Evolutionary conservation across 2,113 vertebrate species (phyloP), one percentile per base, ranked within the genome.

Genomic region (Neodontobutis hainanensis): DNA sequence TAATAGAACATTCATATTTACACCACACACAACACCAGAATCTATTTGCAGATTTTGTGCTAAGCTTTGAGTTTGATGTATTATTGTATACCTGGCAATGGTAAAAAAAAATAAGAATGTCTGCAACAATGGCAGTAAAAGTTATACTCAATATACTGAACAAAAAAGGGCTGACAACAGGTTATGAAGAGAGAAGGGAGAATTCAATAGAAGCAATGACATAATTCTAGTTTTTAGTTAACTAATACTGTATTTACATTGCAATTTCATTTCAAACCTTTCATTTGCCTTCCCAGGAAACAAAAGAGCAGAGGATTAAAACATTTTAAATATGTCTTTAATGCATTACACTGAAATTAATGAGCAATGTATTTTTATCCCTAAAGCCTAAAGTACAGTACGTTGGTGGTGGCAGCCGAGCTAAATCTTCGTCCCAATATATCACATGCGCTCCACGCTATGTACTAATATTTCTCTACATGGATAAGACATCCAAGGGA

Each of bases 391-490:
- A 42, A 58, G 56, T 19, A n/a, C 27, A 48, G 60, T 32, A 61
- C 45, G 69, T 58, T 55, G 45, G 11, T 45, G 63, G 61, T 48
- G 65, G 59, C 53, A 77, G 68, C 3, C 2, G 11, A 52, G 61
- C 19, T 75, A 68, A 82, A 84, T 80, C 59, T 59, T 55, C 35
- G 4, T 73, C 32, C 19, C 68, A 53, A 73, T 81, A 68, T 61
- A 84, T 85, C 69, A 87, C 81, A 80, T 57, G 27, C 72, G 53
- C 44, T 76, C 57, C 47, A 36, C 63, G 59, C 45, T 68, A 75
- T 75, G 68, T 70, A 42, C 71, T 78, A 11, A 88, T 85, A 85
- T 79, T 81, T 77, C 75, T 76, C 65, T 67, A 76, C 66, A 79
- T 77, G 75, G 77, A 78, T 76, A 68, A 85, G 75, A 78, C 78